These are phyloP conservation scores for Orientallactaga sibirica DNA, from an alignment of 2,797 vertebrate species.

Conservation along the genomic window DNA sequence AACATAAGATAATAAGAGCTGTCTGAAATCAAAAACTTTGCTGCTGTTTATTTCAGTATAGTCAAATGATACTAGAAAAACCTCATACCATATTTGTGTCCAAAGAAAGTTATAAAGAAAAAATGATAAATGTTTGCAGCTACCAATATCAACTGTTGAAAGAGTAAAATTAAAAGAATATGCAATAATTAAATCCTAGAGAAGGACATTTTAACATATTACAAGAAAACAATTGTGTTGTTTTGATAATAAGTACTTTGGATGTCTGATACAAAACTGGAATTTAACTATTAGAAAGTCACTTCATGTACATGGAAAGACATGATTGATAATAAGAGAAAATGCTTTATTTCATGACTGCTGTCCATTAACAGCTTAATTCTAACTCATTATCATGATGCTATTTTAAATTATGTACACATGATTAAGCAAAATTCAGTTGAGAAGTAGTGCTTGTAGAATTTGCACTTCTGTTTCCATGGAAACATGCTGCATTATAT, in stretches of 20 bases:
- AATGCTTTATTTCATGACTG: constrained; percentile 36
- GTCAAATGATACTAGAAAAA: background rate
- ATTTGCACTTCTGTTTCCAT: constrained; percentile 81
- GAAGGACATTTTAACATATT: background rate
- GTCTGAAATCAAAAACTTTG: background rate
- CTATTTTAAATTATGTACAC: constrained; percentile 54
- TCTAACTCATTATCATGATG: constrained; percentile 61
- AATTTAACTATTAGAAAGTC: background rate
- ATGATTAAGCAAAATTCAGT: constrained; percentile 60
- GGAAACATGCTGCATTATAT: constrained; percentile 77
- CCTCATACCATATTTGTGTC: background rate
- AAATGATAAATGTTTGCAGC: constrained; percentile 8
- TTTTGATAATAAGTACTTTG: constrained; percentile 33
- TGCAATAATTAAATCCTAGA: background rate
- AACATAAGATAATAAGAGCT: background rate
- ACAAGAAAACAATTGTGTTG: constrained; percentile 21
- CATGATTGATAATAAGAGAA: constrained; percentile 4
- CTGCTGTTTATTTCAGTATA: constrained; percentile 24
- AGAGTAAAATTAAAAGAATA: background rate
- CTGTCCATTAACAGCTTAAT: constrained; percentile 45
- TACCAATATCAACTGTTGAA: background rate
- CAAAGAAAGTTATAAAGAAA: constrained; percentile 14
- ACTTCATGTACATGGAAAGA: background rate
- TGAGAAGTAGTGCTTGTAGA: constrained; percentile 52
- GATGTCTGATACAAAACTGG: background rate